A percentile compares a stretch with the other conserved stretches of the same genome.
phyloP scores from a whole-genome alignment of 2,888 invertebrate species.

The Diplazon laetatorius region DNA sequence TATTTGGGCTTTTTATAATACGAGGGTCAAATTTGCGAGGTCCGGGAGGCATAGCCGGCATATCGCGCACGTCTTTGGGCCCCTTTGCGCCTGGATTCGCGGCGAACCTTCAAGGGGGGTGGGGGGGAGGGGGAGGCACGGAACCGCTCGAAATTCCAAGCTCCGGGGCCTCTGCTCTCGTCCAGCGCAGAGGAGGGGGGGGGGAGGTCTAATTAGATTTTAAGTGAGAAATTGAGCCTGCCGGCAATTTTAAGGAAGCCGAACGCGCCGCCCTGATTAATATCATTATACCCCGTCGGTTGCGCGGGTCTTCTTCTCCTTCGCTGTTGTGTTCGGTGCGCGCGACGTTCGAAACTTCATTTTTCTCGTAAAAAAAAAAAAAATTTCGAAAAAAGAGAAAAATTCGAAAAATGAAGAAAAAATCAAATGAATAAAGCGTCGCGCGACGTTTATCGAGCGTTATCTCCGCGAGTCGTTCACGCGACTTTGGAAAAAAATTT shows the following conservation, averaged over 20 bases:
- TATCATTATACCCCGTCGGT: constrained; percentile 79
- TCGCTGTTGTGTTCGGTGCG: constrained; percentile 31
- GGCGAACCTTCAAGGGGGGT: too few species aligned
- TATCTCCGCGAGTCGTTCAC: too few species aligned
- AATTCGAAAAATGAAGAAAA: too few species aligned
- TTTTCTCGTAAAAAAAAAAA: too few species aligned
- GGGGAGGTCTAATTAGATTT: constrained; percentile 81
- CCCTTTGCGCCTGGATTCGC: too few species aligned
- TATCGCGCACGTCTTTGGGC: constrained; percentile 48
- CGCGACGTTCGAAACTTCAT: not conserved
- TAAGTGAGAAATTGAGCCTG: constrained; percentile 82
- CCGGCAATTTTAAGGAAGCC: constrained; percentile 82
- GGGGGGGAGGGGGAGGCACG: constrained; percentile 38
- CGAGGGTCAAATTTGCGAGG: constrained; percentile 76
- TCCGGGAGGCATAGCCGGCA: constrained; percentile 57
- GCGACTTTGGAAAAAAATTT: too few species aligned
- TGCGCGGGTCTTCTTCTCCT: constrained; percentile 57
- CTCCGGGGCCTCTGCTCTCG: constrained; percentile 55
- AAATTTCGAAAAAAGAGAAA: too few species aligned
- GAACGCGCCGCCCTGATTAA: constrained; percentile 81
- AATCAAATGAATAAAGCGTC: not conserved
- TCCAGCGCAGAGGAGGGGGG: too few species aligned
- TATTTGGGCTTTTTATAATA: constrained; percentile 72
- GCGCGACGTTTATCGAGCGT: not conserved
- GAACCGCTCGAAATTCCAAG: constrained; percentile 66